Evolutionary conservation across 2,113 vertebrate genomes (phyloP).

Genomic region (Peromyscus leucopus): DNA sequence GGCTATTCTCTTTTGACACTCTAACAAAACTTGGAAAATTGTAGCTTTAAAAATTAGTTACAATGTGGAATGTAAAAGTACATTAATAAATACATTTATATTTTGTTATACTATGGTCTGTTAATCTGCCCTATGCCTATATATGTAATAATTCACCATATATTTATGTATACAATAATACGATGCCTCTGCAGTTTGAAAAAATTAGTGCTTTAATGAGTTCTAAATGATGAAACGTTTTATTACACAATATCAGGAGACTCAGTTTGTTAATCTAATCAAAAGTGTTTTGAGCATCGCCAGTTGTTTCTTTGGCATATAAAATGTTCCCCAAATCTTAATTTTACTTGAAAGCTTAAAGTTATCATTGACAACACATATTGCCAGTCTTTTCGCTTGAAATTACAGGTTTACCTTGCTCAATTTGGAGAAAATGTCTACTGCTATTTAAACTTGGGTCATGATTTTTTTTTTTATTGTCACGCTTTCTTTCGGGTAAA

Average conservation of each 20-base stretch:
- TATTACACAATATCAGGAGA: conserved; percentile 19
- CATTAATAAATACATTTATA: conserved; percentile 56
- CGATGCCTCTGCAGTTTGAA: neutral
- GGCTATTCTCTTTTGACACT: conserved; percentile 47
- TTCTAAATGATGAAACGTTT: conserved; percentile 61
- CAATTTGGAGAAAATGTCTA: conserved; percentile 3
- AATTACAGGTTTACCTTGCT: conserved; percentile 5
- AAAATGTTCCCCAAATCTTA: conserved; percentile 10
- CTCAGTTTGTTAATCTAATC: conserved; percentile 4
- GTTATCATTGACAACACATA: conserved; percentile 51
- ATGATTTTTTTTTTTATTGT: neutral
- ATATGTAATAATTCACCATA: neutral
- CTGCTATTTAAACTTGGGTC: neutral
- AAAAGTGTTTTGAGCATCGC: neutral
- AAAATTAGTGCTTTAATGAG: neutral
- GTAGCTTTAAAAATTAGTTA: conserved; percentile 58
- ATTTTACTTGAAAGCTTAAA: conserved; percentile 27
- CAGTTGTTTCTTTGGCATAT: conserved; percentile 16
- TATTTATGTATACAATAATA: neutral
- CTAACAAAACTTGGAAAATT: conserved; percentile 57
- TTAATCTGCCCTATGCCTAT: neutral
- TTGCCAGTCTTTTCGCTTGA: neutral
- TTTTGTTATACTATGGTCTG: conserved; percentile 43
- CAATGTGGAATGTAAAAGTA: conserved; percentile 17
- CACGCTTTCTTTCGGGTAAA: conserved; percentile 4